Conservation (phyloP, 2,888 invertebrate species). For the Fragum fragum region DNA sequence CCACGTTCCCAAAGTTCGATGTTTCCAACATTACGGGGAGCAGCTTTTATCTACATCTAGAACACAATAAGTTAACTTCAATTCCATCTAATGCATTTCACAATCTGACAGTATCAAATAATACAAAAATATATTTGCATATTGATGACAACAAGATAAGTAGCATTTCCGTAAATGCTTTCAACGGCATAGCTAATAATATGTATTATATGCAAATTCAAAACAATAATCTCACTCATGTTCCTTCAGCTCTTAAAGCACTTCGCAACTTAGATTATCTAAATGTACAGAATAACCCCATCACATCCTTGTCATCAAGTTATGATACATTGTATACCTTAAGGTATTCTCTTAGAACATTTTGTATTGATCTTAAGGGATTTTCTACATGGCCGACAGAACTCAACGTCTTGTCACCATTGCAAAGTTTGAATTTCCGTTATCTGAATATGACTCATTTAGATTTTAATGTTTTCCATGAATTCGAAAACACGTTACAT, state of each 20-base stretch:
- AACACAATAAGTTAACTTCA: background rate
- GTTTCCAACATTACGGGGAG: background rate
- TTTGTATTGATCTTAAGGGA: background rate
- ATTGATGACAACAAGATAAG: background rate
- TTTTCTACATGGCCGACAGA: background rate
- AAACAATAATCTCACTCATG: background rate
- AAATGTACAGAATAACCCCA: background rate
- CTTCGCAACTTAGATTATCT: background rate
- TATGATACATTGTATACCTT: background rate
- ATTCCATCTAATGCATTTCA: slow-evolving; percentile 7
- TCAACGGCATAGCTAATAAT: slow-evolving; percentile 8
- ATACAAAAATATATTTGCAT: background rate
- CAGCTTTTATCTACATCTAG: background rate
- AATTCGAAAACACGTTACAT: background rate
- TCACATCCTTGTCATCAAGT: background rate
- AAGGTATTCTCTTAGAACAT: background rate
- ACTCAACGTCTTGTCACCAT: background rate
- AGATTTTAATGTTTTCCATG: slow-evolving; percentile 4
- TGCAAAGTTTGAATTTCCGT: background rate
- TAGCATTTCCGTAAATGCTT: background rate
- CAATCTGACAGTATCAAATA: background rate
- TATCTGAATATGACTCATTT: background rate
- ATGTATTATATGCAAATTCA: background rate
- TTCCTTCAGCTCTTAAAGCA: background rate
- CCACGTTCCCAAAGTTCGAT: slow-evolving; percentile 13